phyloP scores from a whole-genome alignment of 1,140 invertebrate genomes.

The Sinella curviseta region DNA sequence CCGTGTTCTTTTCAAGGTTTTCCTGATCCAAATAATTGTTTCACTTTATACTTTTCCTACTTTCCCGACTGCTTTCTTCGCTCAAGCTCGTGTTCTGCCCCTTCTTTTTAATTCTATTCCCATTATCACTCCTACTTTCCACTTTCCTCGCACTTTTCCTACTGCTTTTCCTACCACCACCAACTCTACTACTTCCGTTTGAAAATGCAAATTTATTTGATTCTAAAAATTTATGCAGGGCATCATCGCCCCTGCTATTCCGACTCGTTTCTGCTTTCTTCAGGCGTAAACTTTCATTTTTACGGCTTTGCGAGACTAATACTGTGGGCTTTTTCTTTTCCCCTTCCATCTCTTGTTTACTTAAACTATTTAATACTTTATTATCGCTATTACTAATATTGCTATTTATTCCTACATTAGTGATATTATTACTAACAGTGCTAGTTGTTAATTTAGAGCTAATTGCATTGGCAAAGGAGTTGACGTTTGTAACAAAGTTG shows the following conservation, averaged over 20 bases:
- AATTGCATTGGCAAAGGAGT: conserved; percentile 24
- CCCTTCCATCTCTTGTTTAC: too few relatives aligned
- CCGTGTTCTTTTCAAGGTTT: too few relatives aligned
- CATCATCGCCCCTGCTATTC: background rate
- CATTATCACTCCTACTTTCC: too few relatives aligned
- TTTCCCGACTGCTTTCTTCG: background rate
- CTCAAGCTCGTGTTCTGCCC: background rate
- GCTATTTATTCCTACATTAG: background rate
- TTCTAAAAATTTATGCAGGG: background rate
- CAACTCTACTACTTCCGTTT: background rate
- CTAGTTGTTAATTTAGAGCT: background rate
- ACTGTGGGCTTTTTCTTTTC: background rate
- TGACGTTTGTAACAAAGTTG: background rate
- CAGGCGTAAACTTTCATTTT: conserved; percentile 3
- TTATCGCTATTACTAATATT: conserved; percentile 11
- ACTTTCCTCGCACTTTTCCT: background rate
- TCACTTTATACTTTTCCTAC: too few relatives aligned
- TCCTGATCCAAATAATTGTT: too few relatives aligned
- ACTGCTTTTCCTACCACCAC: background rate
- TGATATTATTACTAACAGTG: background rate
- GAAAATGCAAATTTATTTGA: conserved; percentile 3
- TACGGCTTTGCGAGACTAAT: background rate
- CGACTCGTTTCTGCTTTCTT: background rate
- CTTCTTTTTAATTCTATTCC: background rate
- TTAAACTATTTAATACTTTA: background rate